These are phyloP conservation scores for Hippocampus abdominalis DNA, from an alignment of 2,113 vertebrate species.

Conservation along the genomic window DNA sequence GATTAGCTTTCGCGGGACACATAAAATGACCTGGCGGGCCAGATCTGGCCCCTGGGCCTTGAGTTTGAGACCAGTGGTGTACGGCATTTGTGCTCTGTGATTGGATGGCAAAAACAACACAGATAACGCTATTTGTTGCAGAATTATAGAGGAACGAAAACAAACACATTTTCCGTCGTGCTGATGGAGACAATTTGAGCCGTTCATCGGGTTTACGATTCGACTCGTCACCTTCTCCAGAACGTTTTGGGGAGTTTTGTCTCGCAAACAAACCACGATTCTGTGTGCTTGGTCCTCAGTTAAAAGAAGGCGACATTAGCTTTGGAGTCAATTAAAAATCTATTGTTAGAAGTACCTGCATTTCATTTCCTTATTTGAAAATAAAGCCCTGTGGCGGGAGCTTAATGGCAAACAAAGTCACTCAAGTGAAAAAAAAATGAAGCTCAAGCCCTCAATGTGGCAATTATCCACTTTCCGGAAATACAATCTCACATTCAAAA, in stretches of 20 bases:
- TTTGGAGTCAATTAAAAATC: slow-evolving; percentile 3
- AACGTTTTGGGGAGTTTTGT: not conserved
- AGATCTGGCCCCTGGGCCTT: too few species aligned
- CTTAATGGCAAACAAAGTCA: slow-evolving; percentile 8
- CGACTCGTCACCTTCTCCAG: not conserved
- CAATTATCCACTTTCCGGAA: slow-evolving; percentile 21
- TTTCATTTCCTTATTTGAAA: slow-evolving; percentile 28
- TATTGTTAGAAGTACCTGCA: slow-evolving; percentile 1
- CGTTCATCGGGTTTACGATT: not conserved
- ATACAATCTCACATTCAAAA: slow-evolving; percentile 32
- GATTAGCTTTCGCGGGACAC: too few species aligned
- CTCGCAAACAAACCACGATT: not conserved
- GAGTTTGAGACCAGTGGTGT: too few species aligned
- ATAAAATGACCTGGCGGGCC: too few species aligned
- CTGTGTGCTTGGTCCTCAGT: not conserved
- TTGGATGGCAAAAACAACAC: not conserved
- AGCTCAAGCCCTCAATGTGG: slow-evolving; percentile 21
- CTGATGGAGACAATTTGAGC: not conserved
- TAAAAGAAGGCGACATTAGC: slow-evolving; percentile 24
- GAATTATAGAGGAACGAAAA: too few species aligned
- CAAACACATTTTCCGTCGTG: too few species aligned
- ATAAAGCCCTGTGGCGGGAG: not conserved
- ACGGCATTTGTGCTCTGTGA: too few species aligned
- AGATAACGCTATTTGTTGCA: not conserved
- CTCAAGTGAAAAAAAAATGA: slow-evolving; percentile 7